Conservation (phyloP, 53 echinoderm and acorn worm species). For the Actinopyga echinites region DNA sequence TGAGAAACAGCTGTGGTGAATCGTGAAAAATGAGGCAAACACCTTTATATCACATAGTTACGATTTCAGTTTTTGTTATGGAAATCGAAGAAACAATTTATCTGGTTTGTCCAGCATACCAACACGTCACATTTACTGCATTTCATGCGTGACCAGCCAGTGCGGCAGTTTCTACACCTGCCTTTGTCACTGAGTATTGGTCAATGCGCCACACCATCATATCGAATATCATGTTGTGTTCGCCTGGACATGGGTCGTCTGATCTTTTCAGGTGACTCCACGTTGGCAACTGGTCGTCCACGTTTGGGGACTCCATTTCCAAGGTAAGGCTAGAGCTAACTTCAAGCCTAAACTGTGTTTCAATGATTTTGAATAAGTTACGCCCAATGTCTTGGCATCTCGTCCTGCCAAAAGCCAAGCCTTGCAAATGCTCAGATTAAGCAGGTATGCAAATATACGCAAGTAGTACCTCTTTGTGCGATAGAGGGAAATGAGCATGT, state of each 20-base stretch:
- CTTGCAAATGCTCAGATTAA: neutral
- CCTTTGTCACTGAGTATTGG: slow-evolving; percentile 1
- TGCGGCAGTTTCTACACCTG: slow-evolving; percentile 14
- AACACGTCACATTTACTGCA: slow-evolving; percentile 10
- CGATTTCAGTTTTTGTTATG: slow-evolving; percentile 5
- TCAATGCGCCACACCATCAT: neutral
- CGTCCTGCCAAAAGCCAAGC: slow-evolving; percentile 3
- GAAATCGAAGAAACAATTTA: slow-evolving; percentile 12
- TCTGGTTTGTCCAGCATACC: slow-evolving; percentile 23
- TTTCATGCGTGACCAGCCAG: slow-evolving; percentile 4
- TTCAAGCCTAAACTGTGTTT: neutral
- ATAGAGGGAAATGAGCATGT: slow-evolving; percentile 20
- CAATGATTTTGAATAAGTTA: slow-evolving; percentile 3
- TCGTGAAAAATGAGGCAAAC: neutral
- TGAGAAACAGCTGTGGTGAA: neutral
- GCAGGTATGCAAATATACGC: slow-evolving; percentile 1
- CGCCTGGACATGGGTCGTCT: neutral
- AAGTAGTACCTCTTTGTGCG: slow-evolving; percentile 15
- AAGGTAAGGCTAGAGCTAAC: too few relatives aligned
- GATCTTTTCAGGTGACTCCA: too few relatives aligned
- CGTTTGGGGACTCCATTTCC: too few relatives aligned
- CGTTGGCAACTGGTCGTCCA: too few relatives aligned
- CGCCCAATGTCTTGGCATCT: neutral
- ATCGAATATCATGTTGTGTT: neutral
- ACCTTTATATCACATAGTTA: slow-evolving; percentile 1